These are phyloP conservation scores for Aporophyla lueneburgensis DNA, from an alignment of 2,888 invertebrate species.

Conservation along the genomic window DNA sequence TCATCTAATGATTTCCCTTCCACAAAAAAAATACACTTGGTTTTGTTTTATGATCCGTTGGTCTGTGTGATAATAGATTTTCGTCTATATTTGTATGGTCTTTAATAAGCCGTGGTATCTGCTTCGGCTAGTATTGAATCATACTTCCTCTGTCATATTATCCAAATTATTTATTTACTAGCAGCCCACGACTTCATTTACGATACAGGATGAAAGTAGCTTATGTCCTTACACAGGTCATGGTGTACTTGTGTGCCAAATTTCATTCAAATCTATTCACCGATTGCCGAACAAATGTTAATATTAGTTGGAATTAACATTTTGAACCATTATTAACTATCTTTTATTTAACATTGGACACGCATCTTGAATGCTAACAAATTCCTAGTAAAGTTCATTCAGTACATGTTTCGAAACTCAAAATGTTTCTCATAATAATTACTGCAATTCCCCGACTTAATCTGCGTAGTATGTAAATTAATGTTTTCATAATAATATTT, in stretches of 20 bases:
- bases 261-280: too few species aligned
- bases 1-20: too few species aligned
- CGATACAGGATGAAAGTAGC: too few species aligned
- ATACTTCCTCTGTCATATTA: background rate
- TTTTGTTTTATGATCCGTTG: too few species aligned
- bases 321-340: background rate
- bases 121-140: background rate
- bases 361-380: slow-evolving; percentile 21
- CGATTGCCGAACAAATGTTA: too few species aligned
- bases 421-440: slow-evolving; percentile 67
- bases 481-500: slow-evolving; percentile 56
- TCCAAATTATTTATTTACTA: background rate
- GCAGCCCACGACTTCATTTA: too few species aligned
- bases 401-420: slow-evolving; percentile 57
- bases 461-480: slow-evolving; percentile 67
- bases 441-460: slow-evolving; percentile 66
- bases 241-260: too few species aligned
- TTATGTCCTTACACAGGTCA: too few species aligned
- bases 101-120: background rate
- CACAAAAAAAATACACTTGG: too few species aligned
- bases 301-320: background rate
- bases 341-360: slow-evolving; percentile 21
- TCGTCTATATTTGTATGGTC: too few species aligned
- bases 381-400: slow-evolving; percentile 24
- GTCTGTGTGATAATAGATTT: too few species aligned